A percentile compares a stretch with the other conserved stretches of the same genome.
Evolutionary conservation across 1,140 invertebrate species (phyloP).

Genomic region (Drosophila kanapiae): DNA sequence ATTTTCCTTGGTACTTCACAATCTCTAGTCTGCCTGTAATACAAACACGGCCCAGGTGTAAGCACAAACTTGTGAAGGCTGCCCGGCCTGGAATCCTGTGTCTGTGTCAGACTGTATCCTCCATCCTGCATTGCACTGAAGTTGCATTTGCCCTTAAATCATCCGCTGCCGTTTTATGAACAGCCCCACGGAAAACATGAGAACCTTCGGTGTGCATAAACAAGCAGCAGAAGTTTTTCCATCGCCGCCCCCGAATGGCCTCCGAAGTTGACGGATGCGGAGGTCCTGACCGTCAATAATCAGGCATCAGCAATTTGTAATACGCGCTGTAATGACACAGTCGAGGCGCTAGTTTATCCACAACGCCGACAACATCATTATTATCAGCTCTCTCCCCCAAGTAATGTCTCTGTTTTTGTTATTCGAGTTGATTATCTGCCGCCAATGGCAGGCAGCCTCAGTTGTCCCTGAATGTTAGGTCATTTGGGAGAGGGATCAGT

Average conservation of each 20-base stretch:
- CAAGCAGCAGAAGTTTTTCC: slow-evolving; percentile 22
- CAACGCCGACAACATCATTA: slow-evolving; percentile 62
- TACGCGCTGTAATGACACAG: slow-evolving; percentile 52
- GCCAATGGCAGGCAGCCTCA: slow-evolving; percentile 48
- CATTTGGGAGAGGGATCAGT: slow-evolving; percentile 13
- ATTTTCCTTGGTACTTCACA: not conserved
- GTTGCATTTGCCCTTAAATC: slow-evolving; percentile 8
- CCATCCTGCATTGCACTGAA: slow-evolving; percentile 13
- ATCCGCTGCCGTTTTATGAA: slow-evolving; percentile 19
- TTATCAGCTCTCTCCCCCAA: slow-evolving; percentile 1
- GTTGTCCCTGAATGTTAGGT: slow-evolving; percentile 31
- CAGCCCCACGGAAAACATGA: slow-evolving; percentile 4
- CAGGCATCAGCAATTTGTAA: slow-evolving; percentile 66
- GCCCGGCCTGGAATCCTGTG: slow-evolving; percentile 13
- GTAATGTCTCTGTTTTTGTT: slow-evolving; percentile 44
- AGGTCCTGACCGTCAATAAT: slow-evolving; percentile 49
- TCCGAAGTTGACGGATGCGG: slow-evolving; percentile 36
- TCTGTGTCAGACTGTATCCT: slow-evolving; percentile 6
- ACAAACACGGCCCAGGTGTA: slow-evolving; percentile 8
- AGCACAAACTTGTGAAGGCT: slow-evolving; percentile 20
- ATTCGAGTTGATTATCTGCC: slow-evolving; percentile 63
- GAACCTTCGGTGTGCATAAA: slow-evolving; percentile 47
- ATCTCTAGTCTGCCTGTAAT: not conserved
- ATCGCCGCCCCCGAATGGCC: slow-evolving; percentile 16
- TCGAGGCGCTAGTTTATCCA: slow-evolving; percentile 33